Evolutionary conservation across 1,140 invertebrate genomes (phyloP).

Genomic region (Centruroides sculpturatus): DNA sequence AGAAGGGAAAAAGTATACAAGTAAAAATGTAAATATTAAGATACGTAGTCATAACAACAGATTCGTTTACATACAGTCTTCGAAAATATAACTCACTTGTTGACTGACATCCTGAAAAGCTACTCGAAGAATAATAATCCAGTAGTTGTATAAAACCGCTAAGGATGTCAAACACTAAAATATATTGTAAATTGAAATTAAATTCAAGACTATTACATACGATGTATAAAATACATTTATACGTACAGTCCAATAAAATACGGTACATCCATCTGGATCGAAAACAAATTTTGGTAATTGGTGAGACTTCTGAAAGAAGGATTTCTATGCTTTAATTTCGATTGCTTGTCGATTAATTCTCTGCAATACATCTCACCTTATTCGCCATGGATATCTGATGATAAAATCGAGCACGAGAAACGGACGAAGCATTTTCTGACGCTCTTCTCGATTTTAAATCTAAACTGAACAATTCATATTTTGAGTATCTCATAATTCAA

Average conservation of each 20-base stretch:
- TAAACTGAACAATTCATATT: too few species aligned
- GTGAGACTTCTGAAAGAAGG: constrained; percentile 2
- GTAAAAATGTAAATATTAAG: not conserved
- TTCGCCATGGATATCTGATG: too few species aligned
- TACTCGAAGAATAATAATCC: constrained; percentile 9
- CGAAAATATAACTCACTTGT: not conserved
- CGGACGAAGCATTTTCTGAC: too few species aligned
- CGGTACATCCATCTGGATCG: constrained; percentile 7
- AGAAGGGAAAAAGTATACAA: not conserved
- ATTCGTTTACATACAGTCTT: not conserved
- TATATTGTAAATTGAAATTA: not conserved
- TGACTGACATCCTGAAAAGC: constrained; percentile 9
- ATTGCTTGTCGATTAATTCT: too few species aligned
- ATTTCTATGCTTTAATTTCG: too few species aligned
- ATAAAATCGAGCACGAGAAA: too few species aligned
- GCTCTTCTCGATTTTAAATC: too few species aligned
- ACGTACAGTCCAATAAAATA: constrained; percentile 17
- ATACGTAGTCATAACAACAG: not conserved
- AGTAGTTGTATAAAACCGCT: constrained; percentile 8
- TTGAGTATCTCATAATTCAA: too few species aligned
- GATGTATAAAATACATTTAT: not conserved
- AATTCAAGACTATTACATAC: not conserved
- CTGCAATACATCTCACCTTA: too few species aligned
- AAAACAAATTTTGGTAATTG: constrained; percentile 3
- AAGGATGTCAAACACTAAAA: constrained; percentile 5